Base-by-base conservation (phyloP, 2,888 invertebrate genomes). In the Heliconius ismenius region DNA sequence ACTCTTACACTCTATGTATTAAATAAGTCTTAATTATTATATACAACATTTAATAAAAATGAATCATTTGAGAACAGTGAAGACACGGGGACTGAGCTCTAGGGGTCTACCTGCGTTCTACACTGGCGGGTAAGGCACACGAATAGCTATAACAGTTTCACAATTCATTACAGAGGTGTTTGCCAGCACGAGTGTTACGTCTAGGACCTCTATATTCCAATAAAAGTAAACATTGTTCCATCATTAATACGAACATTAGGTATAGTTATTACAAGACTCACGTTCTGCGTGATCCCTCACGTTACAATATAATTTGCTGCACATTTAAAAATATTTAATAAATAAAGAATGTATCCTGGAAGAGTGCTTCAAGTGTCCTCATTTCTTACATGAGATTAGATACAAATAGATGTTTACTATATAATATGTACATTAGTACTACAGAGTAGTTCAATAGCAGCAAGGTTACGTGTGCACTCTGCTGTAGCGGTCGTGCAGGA, bases 381-480 rank as follows among this genome's bases (percentile, higher is more conserved):
- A 36, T 36, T 58, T 21, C n/a, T n/a, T 58, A n/a, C 32, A 32
- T 32, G 32, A 32, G 32, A 39, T 39, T 39, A 39, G 21, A 28
- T 65, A 67, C 60, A 60, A 60, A 39, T 15, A 24, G 13, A 65
- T 39, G 24, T 39, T 39, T 39, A 21, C 4, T 9, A 67, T 13
- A 26, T 1, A 39, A 7, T 67, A 67, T 70, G 70, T 67, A 72
- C 67, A 72, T 60, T 54, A 74, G 73, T 10, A 11, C 49, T 43
- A 74, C 54, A 68, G 18, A 49, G 18, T 24, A 21, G 63, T 26
- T 60, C 13, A 62, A 24, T 26, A 26, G 15, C 7, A 15, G 11
- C 24, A 26, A 67, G 81, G 86, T 85, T 91, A 91, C 89, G 91
- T 91, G 81, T 91, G 92, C 49, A 91, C 89, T 75, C 90, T 87